phyloP scores from a whole-genome alignment of 2,888 invertebrate genomes.

The Volucella inflata region DNA sequence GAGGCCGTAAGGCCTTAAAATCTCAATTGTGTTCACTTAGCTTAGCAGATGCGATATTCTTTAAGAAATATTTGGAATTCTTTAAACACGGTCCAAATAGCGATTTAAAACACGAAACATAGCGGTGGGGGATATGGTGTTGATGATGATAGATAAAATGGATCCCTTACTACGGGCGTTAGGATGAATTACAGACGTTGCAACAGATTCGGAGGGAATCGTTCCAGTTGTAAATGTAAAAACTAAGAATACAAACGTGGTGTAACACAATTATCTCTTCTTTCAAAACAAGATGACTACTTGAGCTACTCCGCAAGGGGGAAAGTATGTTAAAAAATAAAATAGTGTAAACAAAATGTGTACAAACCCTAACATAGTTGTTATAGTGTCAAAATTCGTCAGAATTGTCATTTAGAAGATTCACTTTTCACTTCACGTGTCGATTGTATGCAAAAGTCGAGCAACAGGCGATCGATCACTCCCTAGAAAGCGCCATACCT shows the following conservation, averaged over 20 bases:
- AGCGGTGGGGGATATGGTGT: conserved; percentile 2
- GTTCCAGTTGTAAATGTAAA: conserved; percentile 2
- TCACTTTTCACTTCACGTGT: too few species aligned
- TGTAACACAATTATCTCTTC: neutral
- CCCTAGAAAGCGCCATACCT: too few species aligned
- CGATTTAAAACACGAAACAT: too few species aligned
- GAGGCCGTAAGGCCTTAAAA: conserved; percentile 4
- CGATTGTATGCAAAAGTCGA: too few species aligned
- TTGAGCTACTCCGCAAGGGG: conserved; percentile 3
- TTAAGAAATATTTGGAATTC: conserved; percentile 1
- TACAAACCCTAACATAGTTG: too few species aligned
- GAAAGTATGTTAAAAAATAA: conserved; percentile 14
- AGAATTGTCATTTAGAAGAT: too few species aligned
- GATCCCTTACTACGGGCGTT: conserved; percentile 5
- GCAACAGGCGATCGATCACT: too few species aligned
- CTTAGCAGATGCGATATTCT: conserved; percentile 11
- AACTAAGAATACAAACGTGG: conserved; percentile 8
- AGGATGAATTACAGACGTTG: neutral
- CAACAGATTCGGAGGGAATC: neutral
- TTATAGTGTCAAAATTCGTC: too few species aligned
- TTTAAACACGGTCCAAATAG: conserved; percentile 11
- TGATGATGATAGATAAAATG: neutral
- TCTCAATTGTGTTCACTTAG: conserved; percentile 1
- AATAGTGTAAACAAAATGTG: too few species aligned
- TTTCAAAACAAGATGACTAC: neutral